Base-by-base conservation (phyloP, 2,113 vertebrate genomes). In the Murina feae region DNA sequence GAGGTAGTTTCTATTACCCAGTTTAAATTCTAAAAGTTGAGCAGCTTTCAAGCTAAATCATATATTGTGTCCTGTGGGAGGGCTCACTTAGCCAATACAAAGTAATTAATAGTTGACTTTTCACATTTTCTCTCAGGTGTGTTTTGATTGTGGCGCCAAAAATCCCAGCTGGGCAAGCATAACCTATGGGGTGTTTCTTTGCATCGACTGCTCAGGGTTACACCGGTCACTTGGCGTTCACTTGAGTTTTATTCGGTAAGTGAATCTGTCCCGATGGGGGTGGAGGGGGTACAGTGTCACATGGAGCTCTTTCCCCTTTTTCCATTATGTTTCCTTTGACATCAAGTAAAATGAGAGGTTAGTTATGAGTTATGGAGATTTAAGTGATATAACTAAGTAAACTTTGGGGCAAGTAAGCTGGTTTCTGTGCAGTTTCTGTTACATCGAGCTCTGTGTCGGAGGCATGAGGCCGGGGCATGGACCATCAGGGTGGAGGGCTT, bases 121-220 rank as follows among this genome's bases (percentile, higher is more conserved):
- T 23, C 11, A 20, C 11, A 18, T 18, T 97, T 91, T 66, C 88
- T 97, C 95, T 13, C 72, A 99, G 99, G 98, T 98, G 3, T 99
- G 99, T 92, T 99, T 99, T 95, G 99, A 99, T 95, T 99, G 99
- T 1, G 98, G 98, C 23, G 98, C 99, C 0, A 99, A 99, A 96
- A 99, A 99, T 85, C 99, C 99, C 66, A 99, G 99, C 97, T 99
- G 99, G 99, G 99, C 99, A 2, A 99, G 99, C 98, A 98, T 99
- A 96, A 99, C 99, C 2, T 99, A 99, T 0, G 99, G 99, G 17
- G 99, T 99, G 30, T 99, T 99, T 32, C 98, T 99, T 0, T 99
- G 99, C 76, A 99, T 99, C 9, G 99, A 99, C 42, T 99, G 99
- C 96, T 99, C 99, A 0, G 99, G 99, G 53, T 98, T 98, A 0